Base-by-base conservation (phyloP, 1,140 invertebrate species). In the Pseudomyrmex dendroicus region DNA sequence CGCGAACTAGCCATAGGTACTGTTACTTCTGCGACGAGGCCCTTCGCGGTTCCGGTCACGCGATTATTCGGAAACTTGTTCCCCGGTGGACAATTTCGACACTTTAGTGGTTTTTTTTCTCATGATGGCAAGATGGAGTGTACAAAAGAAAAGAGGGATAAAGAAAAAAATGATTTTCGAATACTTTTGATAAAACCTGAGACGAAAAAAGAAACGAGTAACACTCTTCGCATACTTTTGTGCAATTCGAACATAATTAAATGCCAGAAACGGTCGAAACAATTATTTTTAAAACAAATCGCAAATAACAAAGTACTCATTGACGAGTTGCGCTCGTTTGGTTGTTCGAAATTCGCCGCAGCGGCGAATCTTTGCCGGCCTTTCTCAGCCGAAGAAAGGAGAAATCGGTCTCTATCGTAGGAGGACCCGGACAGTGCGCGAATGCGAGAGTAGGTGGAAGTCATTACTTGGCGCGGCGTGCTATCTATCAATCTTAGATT, bases 1-100 rank as follows among this genome's bases (percentile, higher is more conserved):
- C 91, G 91, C 91, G 89, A 90, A 89, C 91, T 93, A 92, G 89
- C 89, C 88, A 85, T 90, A 93, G 91, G 91, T 93, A 93, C 92
- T 93, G 92, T 93, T 93, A 92, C 91, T 93, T 93, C 89, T 89
- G 90, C 91, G 89, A 91, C 90, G 89, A 88, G 87, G 89, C 90
- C 91, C 91, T 92, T 89, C 85, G 35, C 35, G 86, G 84, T 89
- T 88, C 90, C 88, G 54, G 48, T 73, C 70, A 66, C 66, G 77
- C n/a, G 52, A 80, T 80, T 80, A 70, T 80, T 80, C 76, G 66
- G 20, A 80, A 35, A 80, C 76, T 72, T n/a, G 76, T 80, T 80
- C 35, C 72, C 72, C 54, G 46, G 54, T 44, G 20, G 54, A 70
- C 46, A 44, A 80, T 80, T 80, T 70, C 56, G 66, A 80, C 66